phyloP scores from a whole-genome alignment of 2,113 vertebrate species.

The Sturnus vulgaris region DNA sequence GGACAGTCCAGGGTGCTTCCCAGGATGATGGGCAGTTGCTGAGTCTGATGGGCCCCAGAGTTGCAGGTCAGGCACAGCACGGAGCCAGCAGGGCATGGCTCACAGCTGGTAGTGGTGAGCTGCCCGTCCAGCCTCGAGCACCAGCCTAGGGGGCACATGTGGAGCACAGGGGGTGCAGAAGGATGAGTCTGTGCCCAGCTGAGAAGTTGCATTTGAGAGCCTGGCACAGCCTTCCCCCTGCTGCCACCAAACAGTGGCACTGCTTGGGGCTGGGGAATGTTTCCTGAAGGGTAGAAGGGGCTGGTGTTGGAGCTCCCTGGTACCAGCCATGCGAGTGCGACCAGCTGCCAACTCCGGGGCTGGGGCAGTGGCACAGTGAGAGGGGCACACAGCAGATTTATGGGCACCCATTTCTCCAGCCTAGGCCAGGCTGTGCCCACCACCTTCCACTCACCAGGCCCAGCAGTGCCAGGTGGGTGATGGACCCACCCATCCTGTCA shows the following conservation, averaged over 20 bases:
- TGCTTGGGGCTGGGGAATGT: accelerated
- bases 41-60: neutral
- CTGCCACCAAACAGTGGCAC: accelerated
- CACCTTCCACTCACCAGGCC: too few relatives aligned
- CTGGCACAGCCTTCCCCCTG: neutral
- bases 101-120: neutral
- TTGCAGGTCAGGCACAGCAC: neutral
- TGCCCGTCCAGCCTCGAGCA: accelerated
- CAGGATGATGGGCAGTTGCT: neutral
- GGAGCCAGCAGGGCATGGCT: accelerated
- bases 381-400: neutral
- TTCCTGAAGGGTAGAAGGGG: neutral
- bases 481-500: accelerated
- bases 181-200: neutral
- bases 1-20: accelerated
- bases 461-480: accelerated
- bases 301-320: neutral
- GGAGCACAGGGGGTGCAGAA: neutral
- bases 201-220: neutral
- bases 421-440: neutral
- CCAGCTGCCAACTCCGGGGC: accelerated
- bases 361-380: neutral
- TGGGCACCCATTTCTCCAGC: neutral
- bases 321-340: accelerated
- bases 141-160: neutral